phyloP scores from a whole-genome alignment of 2,888 invertebrate genomes.

The Crocallis elinguaria region DNA sequence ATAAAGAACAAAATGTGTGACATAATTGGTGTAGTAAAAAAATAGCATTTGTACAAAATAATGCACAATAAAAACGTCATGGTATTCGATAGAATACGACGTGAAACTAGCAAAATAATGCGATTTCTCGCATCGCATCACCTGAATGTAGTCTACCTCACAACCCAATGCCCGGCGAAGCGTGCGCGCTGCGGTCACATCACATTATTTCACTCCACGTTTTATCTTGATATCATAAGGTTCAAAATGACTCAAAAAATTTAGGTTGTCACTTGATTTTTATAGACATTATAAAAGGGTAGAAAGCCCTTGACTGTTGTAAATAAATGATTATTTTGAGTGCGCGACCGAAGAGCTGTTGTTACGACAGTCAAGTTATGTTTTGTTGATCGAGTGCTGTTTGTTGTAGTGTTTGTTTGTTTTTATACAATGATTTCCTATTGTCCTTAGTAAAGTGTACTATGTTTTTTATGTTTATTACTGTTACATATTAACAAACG shows the following conservation, averaged over 20 bases:
- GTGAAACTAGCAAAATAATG: constrained; percentile 43
- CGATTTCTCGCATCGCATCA: constrained; percentile 39
- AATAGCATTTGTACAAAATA: neutral
- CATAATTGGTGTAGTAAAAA: no score
- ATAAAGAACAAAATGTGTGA: no score
- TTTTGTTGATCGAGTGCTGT: constrained; percentile 24
- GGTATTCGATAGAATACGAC: constrained; percentile 32
- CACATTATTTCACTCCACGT: constrained; percentile 15
- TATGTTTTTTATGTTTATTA: neutral
- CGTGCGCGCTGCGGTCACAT: constrained; percentile 28
- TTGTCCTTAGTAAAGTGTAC: constrained; percentile 17
- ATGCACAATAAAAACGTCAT: constrained; percentile 25
- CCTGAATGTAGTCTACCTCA: constrained; percentile 28
- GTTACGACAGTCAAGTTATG: constrained; percentile 27
- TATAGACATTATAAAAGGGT: constrained; percentile 39
- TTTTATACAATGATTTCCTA: constrained; percentile 30
- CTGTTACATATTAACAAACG: neutral
- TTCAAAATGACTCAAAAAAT: constrained; percentile 22
- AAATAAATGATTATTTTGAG: constrained; percentile 45
- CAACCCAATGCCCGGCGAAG: constrained; percentile 19
- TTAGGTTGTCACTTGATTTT: constrained; percentile 35
- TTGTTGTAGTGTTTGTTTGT: constrained; percentile 27
- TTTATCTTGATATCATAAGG: constrained; percentile 21
- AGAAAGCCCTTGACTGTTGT: constrained; percentile 42
- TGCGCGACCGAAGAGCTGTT: constrained; percentile 27